Evolutionary conservation across 1,140 invertebrate genomes (phyloP), one percentile per base, ranked within the genome.

Genomic region (Drosophila equinoxialis): DNA sequence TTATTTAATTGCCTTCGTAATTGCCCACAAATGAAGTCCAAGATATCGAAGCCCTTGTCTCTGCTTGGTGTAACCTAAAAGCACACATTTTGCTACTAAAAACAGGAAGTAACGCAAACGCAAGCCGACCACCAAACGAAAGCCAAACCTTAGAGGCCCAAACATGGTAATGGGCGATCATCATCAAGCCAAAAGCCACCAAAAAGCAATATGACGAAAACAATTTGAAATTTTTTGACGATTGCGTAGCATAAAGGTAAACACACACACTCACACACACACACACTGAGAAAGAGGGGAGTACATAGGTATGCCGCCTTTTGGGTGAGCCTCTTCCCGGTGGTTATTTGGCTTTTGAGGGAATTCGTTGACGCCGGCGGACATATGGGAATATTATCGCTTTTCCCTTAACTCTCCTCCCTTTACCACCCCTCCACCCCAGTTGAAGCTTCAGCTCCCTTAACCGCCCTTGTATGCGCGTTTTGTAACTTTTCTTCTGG

Each of bases 1-100:
- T 55, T 65, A 61, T 87, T 73, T 86, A 86, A 86, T 86, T 87
- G 83, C 39, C 68, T 59, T 69, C 35, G 76, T 82, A 79, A 86
- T 86, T 72, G 68, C 62, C 73, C 68, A 79, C 65, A 76, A 86
- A 87, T 83, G 76, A 78, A 68, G 45, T 69, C 69, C 75, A 67
- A 68, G 70, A 77, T 71, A 65, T 42, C 66, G 30, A 51, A 39
- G 37, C 37, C 10, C 8, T 1, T 39, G 8, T 17, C 17, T 6
- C 10, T 14, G 30, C 5, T 30, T 30, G 30, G 11, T 51, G 45
- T 62, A 79, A 68, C 82, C 83, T 54, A 59, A 77, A 71, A 77
- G 74, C 63, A 62, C 48, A 82, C 76, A 77, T 86, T 69, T 77
- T 10, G 45, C 14, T 8, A 8, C 14, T 23, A 51, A 51, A 61